A percentile compares a stretch with the other conserved stretches of the same genome.
phyloP scores from a whole-genome alignment of 92 coral and sea anemone species.

The Phenganax stokvisi region DNA sequence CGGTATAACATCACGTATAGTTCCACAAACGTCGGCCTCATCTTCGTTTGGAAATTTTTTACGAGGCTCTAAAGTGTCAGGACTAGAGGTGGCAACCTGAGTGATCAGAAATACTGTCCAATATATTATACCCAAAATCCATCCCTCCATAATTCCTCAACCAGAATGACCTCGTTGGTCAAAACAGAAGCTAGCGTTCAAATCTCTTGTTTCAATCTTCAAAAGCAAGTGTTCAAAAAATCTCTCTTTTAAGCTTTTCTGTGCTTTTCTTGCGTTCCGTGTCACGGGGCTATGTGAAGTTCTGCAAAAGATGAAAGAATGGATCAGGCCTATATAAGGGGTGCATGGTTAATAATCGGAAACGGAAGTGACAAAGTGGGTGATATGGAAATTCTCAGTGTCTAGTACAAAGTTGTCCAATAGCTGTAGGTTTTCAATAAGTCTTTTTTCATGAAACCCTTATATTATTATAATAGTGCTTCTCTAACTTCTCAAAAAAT shows the following conservation, averaged over 20 bases:
- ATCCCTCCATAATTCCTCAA: not conserved
- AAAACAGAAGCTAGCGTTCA: not conserved
- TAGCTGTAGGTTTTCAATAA: not conserved
- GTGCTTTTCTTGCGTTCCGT: not conserved
- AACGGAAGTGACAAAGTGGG: slow-evolving; percentile 3
- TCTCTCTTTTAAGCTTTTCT: not conserved
- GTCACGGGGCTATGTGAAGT: not conserved
- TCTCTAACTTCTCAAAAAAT: too few species aligned
- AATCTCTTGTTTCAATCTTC: too few species aligned
- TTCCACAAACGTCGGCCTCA: slow-evolving; percentile 74
- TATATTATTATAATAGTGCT: too few species aligned
- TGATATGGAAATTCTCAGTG: not conserved
- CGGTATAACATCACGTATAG: slow-evolving; percentile 72
- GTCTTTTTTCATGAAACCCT: not conserved
- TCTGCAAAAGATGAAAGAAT: slow-evolving; percentile 1
- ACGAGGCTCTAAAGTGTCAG: slow-evolving; percentile 23
- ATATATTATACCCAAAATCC: not conserved
- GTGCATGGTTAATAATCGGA: not conserved
- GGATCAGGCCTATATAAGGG: not conserved
- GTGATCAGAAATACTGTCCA: not conserved
- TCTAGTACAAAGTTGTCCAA: slow-evolving; percentile 1
- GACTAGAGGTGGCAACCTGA: slow-evolving; percentile 8
- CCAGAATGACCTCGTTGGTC: not conserved
- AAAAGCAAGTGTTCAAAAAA: not conserved
- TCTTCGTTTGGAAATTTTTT: slow-evolving; percentile 55